Percentiles rank a stretch among this genome's conserved stretches.
These are phyloP conservation scores for Helobdella robusta DNA, from an alignment of 2,888 invertebrate genomes.

Conservation along the genomic window DNA sequence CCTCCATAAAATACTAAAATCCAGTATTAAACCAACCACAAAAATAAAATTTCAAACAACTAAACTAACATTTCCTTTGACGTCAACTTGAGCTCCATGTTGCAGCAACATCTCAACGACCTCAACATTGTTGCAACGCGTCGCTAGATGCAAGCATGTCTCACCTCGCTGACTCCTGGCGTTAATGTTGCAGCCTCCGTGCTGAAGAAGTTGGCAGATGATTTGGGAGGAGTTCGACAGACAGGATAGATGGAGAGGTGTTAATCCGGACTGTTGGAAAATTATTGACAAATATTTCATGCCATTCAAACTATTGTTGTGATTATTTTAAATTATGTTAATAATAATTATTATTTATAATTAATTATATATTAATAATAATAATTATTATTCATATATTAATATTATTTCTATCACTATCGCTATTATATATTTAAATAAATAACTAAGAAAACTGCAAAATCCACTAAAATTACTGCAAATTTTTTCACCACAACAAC, in stretches of 20 bases:
- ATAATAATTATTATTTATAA: not conserved
- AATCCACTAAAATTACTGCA: too few relatives aligned
- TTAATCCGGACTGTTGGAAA: constrained; percentile 66
- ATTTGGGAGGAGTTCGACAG: constrained; percentile 99
- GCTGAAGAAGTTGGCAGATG: constrained; percentile 92
- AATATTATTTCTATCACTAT: not conserved
- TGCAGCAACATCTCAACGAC: constrained; percentile 89
- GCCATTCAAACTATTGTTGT: not conserved
- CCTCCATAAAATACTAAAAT: too few relatives aligned
- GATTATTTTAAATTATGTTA: not conserved
- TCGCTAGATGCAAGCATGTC: constrained; percentile 94
- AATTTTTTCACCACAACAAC: too few relatives aligned
- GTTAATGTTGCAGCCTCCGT: constrained; percentile 84
- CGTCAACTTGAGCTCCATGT: constrained; percentile 89
- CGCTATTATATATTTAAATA: too few relatives aligned
- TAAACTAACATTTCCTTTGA: constrained; percentile 61
- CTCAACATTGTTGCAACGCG: constrained; percentile 78
- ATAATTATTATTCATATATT: not conserved
- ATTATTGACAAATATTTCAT: not conserved
- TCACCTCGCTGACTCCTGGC: constrained; percentile 91
- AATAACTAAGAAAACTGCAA: too few relatives aligned
- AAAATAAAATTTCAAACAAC: too few relatives aligned
- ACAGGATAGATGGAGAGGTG: constrained; percentile 92
- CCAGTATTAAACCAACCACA: too few relatives aligned
- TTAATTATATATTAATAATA: not conserved